phyloP scores from a whole-genome alignment of 2,113 vertebrate species.

The Hiodon alosoides region DNA sequence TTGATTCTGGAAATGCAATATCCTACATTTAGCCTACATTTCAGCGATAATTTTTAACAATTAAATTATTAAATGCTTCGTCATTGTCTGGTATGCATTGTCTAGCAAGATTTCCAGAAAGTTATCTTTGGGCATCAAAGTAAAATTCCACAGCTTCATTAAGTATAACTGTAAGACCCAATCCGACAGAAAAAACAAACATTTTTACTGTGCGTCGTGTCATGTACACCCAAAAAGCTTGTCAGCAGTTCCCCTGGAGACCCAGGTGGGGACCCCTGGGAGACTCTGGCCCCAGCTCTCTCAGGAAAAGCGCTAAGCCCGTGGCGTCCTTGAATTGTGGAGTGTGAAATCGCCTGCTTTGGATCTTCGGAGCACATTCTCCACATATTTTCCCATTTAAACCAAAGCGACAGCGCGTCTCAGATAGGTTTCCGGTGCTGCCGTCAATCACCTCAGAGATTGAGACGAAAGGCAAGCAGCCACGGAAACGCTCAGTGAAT shows the following conservation, averaged over 20 bases:
- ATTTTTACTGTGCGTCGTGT: no score
- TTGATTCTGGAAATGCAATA: not conserved
- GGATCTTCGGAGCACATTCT: not conserved
- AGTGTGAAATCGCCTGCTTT: not conserved
- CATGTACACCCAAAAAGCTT: no score
- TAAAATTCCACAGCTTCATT: no score
- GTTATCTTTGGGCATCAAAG: no score
- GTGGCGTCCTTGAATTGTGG: not conserved
- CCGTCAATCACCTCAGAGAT: not conserved
- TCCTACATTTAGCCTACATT: no score
- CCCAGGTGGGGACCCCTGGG: no score
- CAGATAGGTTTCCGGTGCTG: not conserved
- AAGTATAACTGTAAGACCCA: no score
- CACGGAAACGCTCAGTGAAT: not conserved
- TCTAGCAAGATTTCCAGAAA: not conserved
- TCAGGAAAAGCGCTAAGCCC: not conserved
- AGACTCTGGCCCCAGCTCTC: not conserved
- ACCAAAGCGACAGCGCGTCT: not conserved
- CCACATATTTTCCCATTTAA: not conserved
- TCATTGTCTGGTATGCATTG: not conserved
- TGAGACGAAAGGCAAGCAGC: not conserved
- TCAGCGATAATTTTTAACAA: no score
- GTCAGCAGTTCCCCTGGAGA: no score
- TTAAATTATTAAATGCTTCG: no score
- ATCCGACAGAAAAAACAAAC: no score